Percentiles rank a stretch among this genome's conserved stretches.
Evolutionary conservation across 2,113 vertebrate genomes (phyloP).

Genomic region (Psilopsiagon aurifrons): DNA sequence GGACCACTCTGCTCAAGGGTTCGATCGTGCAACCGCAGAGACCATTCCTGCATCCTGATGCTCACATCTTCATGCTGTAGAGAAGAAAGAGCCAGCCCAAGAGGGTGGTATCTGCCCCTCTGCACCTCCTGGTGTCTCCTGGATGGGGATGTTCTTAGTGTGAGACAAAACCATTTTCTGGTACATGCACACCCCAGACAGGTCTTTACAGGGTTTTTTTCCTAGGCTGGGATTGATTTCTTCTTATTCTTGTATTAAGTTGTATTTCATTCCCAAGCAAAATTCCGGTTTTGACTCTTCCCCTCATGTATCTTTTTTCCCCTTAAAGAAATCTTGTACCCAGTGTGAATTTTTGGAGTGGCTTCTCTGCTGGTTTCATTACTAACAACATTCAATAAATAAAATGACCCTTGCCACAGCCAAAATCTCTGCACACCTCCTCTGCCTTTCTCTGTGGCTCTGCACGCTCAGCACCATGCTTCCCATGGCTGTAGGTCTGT

Average conservation of each 20-base stretch:
- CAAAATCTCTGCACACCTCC: not conserved
- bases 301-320: not conserved
- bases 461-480: not conserved
- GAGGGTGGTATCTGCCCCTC: not conserved
- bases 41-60: not conserved
- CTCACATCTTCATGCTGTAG: not conserved
- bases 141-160: not conserved
- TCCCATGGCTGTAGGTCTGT: not conserved
- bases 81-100: not conserved
- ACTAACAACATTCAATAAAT: not conserved
- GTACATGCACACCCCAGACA: not conserved
- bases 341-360: not conserved
- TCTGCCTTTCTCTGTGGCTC: not conserved
- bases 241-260: not conserved
- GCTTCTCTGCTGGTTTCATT: not conserved
- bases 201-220: not conserved
- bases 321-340: not conserved
- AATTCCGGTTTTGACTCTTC: not conserved
- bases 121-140: not conserved
- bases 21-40: rapidly evolving
- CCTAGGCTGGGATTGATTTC: not conserved
- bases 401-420: not conserved
- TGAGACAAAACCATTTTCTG: not conserved
- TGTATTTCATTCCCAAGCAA: not conserved
- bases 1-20: not conserved